Base-by-base conservation (phyloP, 2,113 vertebrate species). In the Neogale vison region DNA sequence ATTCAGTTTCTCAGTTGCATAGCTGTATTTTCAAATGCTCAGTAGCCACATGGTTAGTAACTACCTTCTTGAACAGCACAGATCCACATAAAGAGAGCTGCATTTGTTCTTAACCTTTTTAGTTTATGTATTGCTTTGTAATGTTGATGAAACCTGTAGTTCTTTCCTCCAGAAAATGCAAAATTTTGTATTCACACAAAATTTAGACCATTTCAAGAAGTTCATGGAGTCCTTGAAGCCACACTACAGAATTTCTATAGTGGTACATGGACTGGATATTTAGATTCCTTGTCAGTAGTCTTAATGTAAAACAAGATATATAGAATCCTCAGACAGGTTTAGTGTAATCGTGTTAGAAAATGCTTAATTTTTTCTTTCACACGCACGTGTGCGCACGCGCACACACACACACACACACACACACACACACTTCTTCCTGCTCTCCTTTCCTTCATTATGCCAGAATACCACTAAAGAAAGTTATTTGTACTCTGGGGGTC, bases 111-210 rank as follows among this genome's bases (percentile, higher is more conserved):
- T 88, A 52, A 57, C 29, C 36, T 45, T 88, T 85, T 88, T 72
- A 71, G 24, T 4, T 90, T 71, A 65, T 74, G 13, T 59, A 65
- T 92, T 84, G n/a, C 61, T 93, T 95, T 96, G 23, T 71, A 69
- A 96, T 69, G 20, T 86, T 90, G 52, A 63, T 82, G 31, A 65
- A 79, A 36, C 36, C 52, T 55, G 0, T 61, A 79, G 31, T 84
- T 5, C 29, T 85, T 90, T 45, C 13, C 29, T 17, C 6, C 1
- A 71, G 24, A 92, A 90, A 86, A 81, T 69, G 20, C 69, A 69
- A 11, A 39, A 26, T 31, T 55, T 3, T 21, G 42, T 87, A 86
- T 65, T 11, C 31, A 88, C 69, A 93, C 72, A 96, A 87, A 96
- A 71, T 72, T 86, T 55, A 50, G 24, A 42, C 52, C 20, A 77